Percentiles rank a stretch among this genome's conserved stretches.
Conservation (phyloP, 2,888 invertebrate species). For the Acanthoscelides obtectus region DNA sequence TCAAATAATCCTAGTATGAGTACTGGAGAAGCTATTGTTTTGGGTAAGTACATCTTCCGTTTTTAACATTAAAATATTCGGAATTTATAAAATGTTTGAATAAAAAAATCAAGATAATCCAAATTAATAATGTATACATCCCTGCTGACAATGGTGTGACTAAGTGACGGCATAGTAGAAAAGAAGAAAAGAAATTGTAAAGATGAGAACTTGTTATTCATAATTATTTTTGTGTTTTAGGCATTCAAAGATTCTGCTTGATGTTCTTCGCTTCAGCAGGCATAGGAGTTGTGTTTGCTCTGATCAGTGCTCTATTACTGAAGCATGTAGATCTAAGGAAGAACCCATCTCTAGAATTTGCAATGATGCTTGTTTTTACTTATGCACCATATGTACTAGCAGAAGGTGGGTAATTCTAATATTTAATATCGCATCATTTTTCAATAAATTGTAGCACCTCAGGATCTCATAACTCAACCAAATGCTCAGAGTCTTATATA, state of each 20-base stretch:
- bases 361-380: constrained; percentile 96
- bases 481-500: no score
- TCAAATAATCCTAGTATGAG: constrained; percentile 63
- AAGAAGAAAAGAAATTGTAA: no score
- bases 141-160: no score
- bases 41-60: constrained; percentile 43
- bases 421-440: no score
- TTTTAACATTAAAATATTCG: no score
- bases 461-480: no score
- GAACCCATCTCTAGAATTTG: constrained; percentile 97
- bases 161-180: no score
- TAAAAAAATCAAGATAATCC: no score
- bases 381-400: constrained; percentile 98
- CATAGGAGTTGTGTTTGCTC: constrained; percentile 91
- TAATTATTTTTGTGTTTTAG: constrained; percentile 36
- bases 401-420: constrained; percentile 56
- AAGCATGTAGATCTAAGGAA: constrained; percentile 95
- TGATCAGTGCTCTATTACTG: constrained; percentile 85
- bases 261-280: constrained; percentile 99
- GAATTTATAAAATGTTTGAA: no score
- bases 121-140: no score
- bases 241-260: constrained; percentile 84
- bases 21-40: constrained; percentile 78
- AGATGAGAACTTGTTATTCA: no score
- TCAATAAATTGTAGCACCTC: no score